phyloP scores from a whole-genome alignment of 2,113 vertebrate species.

The Cettia cetti region DNA sequence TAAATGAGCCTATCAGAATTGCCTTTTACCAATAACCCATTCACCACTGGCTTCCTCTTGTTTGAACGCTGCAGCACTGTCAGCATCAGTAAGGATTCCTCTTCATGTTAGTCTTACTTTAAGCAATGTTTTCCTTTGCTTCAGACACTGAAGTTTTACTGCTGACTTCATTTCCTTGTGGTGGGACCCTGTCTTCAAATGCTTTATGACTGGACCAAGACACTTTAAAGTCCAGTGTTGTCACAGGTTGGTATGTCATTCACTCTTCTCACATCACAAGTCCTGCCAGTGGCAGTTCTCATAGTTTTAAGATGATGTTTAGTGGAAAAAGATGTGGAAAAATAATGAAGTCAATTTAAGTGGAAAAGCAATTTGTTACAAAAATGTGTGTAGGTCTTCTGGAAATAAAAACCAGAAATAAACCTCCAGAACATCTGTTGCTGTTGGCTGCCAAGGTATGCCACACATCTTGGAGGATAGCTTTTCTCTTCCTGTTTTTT shows the following conservation, averaged over 20 bases:
- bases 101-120: neutral
- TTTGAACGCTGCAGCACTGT: neutral
- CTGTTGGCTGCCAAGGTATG: neutral
- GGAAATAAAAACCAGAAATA: neutral
- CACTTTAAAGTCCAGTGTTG: neutral
- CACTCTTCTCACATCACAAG: neutral
- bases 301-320: neutral
- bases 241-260: neutral
- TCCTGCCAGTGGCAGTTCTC: neutral
- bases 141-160: neutral
- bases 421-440: neutral
- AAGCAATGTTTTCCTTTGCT: neutral
- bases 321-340: neutral
- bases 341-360: neutral
- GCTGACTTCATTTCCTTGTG: neutral
- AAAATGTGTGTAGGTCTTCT: neutral
- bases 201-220: neutral
- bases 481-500: neutral
- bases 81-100: neutral
- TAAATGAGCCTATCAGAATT: neutral
- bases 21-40: neutral
- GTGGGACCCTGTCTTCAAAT: neutral
- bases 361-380: neutral
- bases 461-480: neutral
- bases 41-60: neutral